Evolutionary conservation across 2,113 vertebrate species (phyloP), one percentile per base, ranked within the genome.

Genomic region (Eonycteris spelaea): DNA sequence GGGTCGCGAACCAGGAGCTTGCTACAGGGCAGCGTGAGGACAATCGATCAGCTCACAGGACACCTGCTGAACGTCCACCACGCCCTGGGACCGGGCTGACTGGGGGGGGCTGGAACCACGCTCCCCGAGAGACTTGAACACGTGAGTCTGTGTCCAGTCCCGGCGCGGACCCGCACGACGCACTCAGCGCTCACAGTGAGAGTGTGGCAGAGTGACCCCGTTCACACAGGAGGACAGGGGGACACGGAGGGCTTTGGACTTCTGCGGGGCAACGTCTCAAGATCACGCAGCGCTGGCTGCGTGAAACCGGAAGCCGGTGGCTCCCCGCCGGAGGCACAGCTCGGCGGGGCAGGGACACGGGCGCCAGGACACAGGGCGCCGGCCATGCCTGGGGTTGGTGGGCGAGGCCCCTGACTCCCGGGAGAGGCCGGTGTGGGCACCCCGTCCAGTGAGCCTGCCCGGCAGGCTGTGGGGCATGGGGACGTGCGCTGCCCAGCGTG

Each of bases 121-220:
- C 13, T 51, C 51, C 51, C 51, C 15, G 5, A 51, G 51, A 51
- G 1, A 51, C 51, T 16, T 51, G 3, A 43, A 43, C 74, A 43
- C 2, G 2, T 4, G 9, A 10, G 22, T 16, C 2, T 0, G 5
- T 4, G 38, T 40, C 68, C 35, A 0, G 21, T 24, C 22, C 68
- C 35, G 0, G 35, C 5, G 2, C 1, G 7, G 8, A 15, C 24
- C 38, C 26, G 15, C 4, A 4, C 5, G 4, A 3, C 0, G 48
- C 24, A 18, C 38, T 24, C 12, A 0, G 3, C 3, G 3, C 48
- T 4, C 26, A 51, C 7, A n/a, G 2, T 4, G 0, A 0, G 0
- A 0, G 38, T 7, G 0, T 2, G 51, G 51, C 51, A 51, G 48
- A 51, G 22, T 12, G 28, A 16, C 18, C 57, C 57, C 0, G n/a